phyloP scores from a whole-genome alignment of 2,113 vertebrate genomes.

The Camelus bactrianus region DNA sequence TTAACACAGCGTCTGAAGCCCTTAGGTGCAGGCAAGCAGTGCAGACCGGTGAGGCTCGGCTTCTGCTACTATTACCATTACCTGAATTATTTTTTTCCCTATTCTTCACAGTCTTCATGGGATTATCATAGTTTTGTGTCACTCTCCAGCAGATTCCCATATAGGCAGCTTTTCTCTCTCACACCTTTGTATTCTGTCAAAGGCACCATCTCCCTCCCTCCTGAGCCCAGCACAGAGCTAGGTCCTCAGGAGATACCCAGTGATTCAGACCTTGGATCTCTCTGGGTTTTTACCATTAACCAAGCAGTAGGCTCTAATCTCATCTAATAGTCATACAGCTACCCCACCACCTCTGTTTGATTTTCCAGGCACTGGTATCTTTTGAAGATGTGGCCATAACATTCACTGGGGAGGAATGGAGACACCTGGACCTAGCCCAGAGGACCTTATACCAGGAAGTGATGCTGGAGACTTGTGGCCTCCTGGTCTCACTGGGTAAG shows the following conservation, averaged over 20 bases:
- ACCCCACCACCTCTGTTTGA: background rate
- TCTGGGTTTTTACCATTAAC: background rate
- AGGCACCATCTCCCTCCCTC: background rate
- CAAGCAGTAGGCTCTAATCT: background rate
- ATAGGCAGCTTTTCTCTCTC: background rate
- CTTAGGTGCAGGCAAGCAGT: background rate
- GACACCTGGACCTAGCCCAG: constrained; percentile 66
- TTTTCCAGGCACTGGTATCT: constrained; percentile 51
- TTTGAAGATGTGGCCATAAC: constrained; percentile 76
- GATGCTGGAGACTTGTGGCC: constrained; percentile 73
- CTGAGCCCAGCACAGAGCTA: background rate
- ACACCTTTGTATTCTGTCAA: background rate
- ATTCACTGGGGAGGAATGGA: constrained; percentile 78
- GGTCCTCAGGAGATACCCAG: background rate
- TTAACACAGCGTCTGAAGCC: background rate
- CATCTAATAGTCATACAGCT: background rate
- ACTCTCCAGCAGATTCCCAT: background rate
- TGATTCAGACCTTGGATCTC: background rate
- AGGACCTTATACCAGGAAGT: constrained; percentile 73
- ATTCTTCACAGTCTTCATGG: background rate
- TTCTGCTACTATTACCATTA: background rate
- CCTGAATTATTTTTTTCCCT: background rate
- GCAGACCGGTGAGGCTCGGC: background rate
- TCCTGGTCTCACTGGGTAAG: constrained; percentile 77
- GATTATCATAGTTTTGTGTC: background rate